Evolutionary conservation across 2,797 vertebrate species (phyloP).

Genomic region (Phalloptychus januarius): DNA sequence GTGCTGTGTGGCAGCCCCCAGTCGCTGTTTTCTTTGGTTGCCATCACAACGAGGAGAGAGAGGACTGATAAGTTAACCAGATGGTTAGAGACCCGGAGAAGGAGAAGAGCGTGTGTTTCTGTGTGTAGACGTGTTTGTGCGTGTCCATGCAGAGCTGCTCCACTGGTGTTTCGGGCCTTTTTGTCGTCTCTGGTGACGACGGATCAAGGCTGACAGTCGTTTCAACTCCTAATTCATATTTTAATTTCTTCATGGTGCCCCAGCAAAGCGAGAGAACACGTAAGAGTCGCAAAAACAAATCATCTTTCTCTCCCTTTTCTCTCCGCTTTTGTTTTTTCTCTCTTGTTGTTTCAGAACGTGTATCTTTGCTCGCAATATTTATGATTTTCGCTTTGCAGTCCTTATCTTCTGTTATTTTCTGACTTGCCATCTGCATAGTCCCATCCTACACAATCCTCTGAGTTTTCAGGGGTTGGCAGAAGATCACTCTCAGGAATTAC

Average conservation of each 20-base stretch:
- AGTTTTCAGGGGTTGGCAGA: background rate
- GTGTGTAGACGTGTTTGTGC: slow-evolving; percentile 17
- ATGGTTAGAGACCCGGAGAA: slow-evolving; percentile 65
- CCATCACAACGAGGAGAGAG: slow-evolving; percentile 53
- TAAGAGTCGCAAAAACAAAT: slow-evolving; percentile 26
- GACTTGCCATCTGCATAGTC: slow-evolving; percentile 6
- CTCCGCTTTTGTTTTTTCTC: slow-evolving; percentile 7
- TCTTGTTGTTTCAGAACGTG: slow-evolving; percentile 7
- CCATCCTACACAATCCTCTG: slow-evolving; percentile 8
- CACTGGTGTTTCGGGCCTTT: slow-evolving; percentile 22
- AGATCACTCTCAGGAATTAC: background rate
- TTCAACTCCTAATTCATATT: slow-evolving; percentile 43
- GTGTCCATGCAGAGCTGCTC: slow-evolving; percentile 15
- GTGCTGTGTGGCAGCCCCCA: slow-evolving; percentile 65
- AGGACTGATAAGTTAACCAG: slow-evolving; percentile 77
- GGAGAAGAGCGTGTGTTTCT: slow-evolving; percentile 25
- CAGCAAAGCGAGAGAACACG: slow-evolving; percentile 20
- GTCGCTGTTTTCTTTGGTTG: slow-evolving; percentile 69
- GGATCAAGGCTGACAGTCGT: slow-evolving; percentile 42
- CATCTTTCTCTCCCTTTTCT: slow-evolving; percentile 1
- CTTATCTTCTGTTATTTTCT: slow-evolving; percentile 19
- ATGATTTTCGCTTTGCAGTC: slow-evolving; percentile 16
- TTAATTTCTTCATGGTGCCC: slow-evolving; percentile 43
- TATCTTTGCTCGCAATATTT: slow-evolving; percentile 17
- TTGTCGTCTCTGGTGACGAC: slow-evolving; percentile 29